These are phyloP conservation scores for Ctenochaetus hawaiiensis DNA, from an alignment of 2,797 vertebrate species.

Conservation along the genomic window DNA sequence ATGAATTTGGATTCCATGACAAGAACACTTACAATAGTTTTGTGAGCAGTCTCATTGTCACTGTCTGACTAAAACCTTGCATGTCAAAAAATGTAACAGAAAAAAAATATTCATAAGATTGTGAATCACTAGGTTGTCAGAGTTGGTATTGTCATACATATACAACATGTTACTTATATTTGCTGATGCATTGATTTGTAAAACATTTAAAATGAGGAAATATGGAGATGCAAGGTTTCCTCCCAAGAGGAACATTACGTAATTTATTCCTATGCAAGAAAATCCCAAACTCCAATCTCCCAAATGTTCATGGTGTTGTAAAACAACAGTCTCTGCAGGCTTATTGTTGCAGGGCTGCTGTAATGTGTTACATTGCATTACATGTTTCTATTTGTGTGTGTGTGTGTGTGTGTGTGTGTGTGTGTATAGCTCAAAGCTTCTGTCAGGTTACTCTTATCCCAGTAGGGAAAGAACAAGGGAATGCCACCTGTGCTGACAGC, in stretches of 20 bases:
- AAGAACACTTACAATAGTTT: too few species aligned
- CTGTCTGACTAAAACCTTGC: too few species aligned
- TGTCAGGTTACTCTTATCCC: constrained; percentile 37
- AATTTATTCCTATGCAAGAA: constrained; percentile 22
- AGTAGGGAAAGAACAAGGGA: constrained; percentile 51
- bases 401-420: neutral
- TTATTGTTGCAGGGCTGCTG: constrained; percentile 22
- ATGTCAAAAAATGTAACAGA: too few species aligned
- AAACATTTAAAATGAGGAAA: too few species aligned
- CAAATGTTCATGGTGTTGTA: constrained; percentile 20
- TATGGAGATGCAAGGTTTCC: too few species aligned
- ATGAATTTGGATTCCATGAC: too few species aligned
- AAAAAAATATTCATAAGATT: too few species aligned
- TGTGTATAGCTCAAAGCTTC: constrained; percentile 41
- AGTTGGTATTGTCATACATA: too few species aligned
- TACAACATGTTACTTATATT: too few species aligned
- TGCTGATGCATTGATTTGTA: too few species aligned
- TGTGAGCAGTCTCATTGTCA: too few species aligned
- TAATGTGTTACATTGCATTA: constrained; percentile 37
- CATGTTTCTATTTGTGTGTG: constrained; percentile 17
- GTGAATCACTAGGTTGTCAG: too few species aligned
- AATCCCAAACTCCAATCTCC: constrained; percentile 17
- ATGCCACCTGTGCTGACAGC: constrained; percentile 78
- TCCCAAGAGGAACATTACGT: neutral
- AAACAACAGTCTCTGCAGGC: constrained; percentile 25